Conservation (phyloP, 2,888 invertebrate genomes). For the Teleogryllus oceanicus region DNA sequence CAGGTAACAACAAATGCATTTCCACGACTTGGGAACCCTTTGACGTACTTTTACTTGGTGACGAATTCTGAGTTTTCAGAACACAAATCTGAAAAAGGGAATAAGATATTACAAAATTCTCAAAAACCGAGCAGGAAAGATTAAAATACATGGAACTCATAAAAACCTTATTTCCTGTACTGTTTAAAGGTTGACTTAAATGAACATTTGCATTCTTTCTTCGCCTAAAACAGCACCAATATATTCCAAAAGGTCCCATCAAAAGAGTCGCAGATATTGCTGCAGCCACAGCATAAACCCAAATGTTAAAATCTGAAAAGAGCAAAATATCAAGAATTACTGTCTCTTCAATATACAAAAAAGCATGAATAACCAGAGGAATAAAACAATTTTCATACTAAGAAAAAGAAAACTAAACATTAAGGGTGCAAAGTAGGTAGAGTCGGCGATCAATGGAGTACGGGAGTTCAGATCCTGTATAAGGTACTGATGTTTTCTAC, state of each 20-base stretch:
- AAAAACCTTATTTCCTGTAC: not conserved
- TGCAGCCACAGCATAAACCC: not conserved
- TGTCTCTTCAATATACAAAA: no score
- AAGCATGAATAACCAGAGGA: no score
- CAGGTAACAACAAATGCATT: slow-evolving; percentile 72
- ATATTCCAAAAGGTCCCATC: not conserved
- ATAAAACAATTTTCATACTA: no score
- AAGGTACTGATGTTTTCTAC: no score
- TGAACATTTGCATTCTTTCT: not conserved
- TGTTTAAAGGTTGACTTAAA: not conserved
- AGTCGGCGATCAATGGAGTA: no score
- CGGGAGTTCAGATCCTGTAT: no score
- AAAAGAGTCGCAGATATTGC: not conserved
- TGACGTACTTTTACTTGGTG: slow-evolving; percentile 9
- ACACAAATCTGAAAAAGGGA: not conserved
- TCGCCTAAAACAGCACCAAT: not conserved
- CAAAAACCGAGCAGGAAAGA: not conserved
- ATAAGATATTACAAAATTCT: not conserved
- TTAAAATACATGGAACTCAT: not conserved
- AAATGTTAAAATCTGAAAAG: slow-evolving; percentile 3
- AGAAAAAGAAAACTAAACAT: no score
- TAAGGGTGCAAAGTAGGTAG: no score
- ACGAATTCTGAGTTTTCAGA: not conserved
- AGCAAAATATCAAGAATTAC: no score
- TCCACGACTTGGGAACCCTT: slow-evolving; percentile 61